These are phyloP conservation scores for Antennarius striatus DNA, from an alignment of 2,113 vertebrate genomes.

Conservation along the genomic window DNA sequence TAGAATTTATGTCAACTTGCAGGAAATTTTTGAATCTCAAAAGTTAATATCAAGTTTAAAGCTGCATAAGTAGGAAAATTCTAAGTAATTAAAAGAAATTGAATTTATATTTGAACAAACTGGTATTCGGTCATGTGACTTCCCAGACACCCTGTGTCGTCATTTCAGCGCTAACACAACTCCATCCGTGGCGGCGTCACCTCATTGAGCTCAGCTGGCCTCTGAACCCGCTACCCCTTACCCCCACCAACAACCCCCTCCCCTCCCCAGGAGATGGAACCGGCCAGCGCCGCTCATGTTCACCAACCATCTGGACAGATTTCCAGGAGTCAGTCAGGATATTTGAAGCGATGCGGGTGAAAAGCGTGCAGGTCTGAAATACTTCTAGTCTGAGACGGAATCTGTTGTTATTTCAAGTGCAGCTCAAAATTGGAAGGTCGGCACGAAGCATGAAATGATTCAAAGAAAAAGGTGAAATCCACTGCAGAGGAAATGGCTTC, in stretches of 20 bases:
- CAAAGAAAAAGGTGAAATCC: too few relatives aligned
- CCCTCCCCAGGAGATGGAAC: background rate
- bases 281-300: conserved; percentile 38
- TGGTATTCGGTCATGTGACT: too few relatives aligned
- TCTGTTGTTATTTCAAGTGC: conserved; percentile 1
- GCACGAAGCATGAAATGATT: background rate
- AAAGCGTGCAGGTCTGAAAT: conserved; percentile 23
- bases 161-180: too few relatives aligned
- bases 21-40: too few relatives aligned
- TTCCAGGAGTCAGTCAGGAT: conserved; percentile 35
- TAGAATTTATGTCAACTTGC: too few relatives aligned
- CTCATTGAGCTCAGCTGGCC: conserved; percentile 47
- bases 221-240: conserved; percentile 31
- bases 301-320: conserved; percentile 55
- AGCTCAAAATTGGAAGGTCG: background rate
- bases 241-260: conserved; percentile 1
- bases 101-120: too few relatives aligned
- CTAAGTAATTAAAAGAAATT: too few relatives aligned
- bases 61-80: too few relatives aligned
- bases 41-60: too few relatives aligned
- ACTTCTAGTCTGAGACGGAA: conserved; percentile 5
- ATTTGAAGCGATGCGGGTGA: conserved; percentile 46
- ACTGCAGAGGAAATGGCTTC: too few relatives aligned
- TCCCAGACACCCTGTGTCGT: too few relatives aligned
- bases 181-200: conserved; percentile 37